Conservation (phyloP, 2,888 invertebrate species). For the Penaeus monodon region DNA sequence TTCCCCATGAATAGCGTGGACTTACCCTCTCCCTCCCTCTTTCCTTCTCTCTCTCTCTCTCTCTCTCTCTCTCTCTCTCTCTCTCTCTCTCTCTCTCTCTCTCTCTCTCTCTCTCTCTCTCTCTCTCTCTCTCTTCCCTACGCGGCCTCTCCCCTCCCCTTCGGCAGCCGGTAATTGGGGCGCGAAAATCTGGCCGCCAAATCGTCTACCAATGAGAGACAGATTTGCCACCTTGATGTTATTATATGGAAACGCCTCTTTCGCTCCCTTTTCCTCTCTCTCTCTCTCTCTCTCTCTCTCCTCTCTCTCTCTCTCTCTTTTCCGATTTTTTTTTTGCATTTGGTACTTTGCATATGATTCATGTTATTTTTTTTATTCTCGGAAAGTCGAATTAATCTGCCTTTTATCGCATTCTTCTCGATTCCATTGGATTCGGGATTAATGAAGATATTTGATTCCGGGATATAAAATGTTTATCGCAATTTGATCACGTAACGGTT, state of each 20-base stretch:
- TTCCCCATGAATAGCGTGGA: not conserved
- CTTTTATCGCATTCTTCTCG: no score
- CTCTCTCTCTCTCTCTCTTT: not conserved
- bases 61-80: constrained; percentile 43
- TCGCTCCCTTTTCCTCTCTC: not conserved
- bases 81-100: constrained; percentile 19
- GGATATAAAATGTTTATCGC: no score
- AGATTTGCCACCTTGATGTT: no score
- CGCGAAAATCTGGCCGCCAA: no score
- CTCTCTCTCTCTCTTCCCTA: not conserved
- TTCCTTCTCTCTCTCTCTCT: constrained; percentile 14
- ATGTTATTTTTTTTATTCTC: not conserved
- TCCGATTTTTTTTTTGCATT: constrained; percentile 18
- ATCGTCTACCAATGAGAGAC: no score
- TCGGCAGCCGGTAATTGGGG: not conserved
- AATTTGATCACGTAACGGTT: no score
- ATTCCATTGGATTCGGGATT: no score
- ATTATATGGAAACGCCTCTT: not conserved
- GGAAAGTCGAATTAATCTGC: no score
- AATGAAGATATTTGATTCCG: no score
- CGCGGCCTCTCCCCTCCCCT: not conserved
- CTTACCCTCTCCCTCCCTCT: constrained; percentile 17
- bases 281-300: no score
- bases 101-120: not conserved
- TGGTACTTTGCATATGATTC: no score